phyloP scores from a whole-genome alignment of 2,113 vertebrate species.

The Bubo blakistoni region DNA sequence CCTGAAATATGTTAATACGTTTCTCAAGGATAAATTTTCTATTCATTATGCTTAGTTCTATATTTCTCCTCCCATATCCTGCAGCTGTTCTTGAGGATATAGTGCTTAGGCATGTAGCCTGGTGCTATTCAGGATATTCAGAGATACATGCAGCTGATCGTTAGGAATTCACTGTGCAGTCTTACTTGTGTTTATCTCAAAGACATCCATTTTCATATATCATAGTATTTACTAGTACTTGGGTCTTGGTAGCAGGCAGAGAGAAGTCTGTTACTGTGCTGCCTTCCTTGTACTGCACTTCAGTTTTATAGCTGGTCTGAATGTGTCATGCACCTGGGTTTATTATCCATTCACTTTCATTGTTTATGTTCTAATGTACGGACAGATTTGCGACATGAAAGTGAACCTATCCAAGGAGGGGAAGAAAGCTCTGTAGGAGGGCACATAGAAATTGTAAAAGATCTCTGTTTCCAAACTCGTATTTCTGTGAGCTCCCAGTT shows the following conservation, averaged over 20 bases:
- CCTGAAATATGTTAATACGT: not conserved
- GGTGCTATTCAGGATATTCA: not conserved
- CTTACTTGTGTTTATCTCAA: not conserved
- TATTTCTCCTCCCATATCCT: not conserved
- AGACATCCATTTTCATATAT: not conserved
- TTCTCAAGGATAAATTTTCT: not conserved
- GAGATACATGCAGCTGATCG: not conserved
- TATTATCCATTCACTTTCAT: not conserved
- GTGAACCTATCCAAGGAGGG: not conserved
- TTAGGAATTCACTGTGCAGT: not conserved
- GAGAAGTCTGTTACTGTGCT: not conserved
- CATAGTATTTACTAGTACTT: not conserved
- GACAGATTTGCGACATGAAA: not conserved
- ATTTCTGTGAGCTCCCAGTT: not conserved
- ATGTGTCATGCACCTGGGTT: not conserved
- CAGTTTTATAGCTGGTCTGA: not conserved
- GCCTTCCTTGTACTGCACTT: not conserved
- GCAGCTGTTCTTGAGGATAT: not conserved
- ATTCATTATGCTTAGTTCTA: not conserved
- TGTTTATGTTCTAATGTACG: not conserved
- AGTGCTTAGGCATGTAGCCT: not conserved
- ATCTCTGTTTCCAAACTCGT: not conserved
- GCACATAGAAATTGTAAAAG: not conserved
- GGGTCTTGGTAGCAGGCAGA: not conserved
- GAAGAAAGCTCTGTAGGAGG: not conserved